Percentiles rank a stretch among this genome's conserved stretches.
Evolutionary conservation across 1,140 invertebrate species (phyloP).

Genomic region (Drosophila tsacasi): DNA sequence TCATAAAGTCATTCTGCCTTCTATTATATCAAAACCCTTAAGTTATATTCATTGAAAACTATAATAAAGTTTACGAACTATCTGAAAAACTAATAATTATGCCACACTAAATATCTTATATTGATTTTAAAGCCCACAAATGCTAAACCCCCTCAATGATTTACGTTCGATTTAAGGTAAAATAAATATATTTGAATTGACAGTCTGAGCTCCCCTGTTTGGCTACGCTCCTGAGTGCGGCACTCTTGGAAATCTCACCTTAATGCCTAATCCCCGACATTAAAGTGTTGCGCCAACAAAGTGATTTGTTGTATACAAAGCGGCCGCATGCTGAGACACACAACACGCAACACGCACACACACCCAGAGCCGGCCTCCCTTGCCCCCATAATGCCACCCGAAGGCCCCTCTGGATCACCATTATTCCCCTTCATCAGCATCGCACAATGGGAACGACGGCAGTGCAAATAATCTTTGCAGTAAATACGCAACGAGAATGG

Average conservation of each 20-base stretch:
- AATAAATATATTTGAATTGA: not conserved
- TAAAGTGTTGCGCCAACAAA: constrained; percentile 82
- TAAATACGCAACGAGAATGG: constrained; percentile 71
- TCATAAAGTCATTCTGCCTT: too few species aligned
- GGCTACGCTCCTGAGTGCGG: not conserved
- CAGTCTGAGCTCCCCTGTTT: not conserved
- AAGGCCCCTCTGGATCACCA: constrained; percentile 23
- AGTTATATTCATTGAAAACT: not conserved
- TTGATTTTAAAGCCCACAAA: not conserved
- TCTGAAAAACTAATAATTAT: too few species aligned
- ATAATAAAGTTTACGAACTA: not conserved
- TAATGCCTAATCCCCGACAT: constrained; percentile 80
- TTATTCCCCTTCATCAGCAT: constrained; percentile 49
- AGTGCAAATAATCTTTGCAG: constrained; percentile 84
- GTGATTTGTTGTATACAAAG: constrained; percentile 81
- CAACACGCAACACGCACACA: constrained; percentile 1
- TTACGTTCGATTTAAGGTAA: not conserved
- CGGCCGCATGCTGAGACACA: constrained; percentile 54
- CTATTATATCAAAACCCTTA: too few species aligned
- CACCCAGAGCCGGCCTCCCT: not conserved
- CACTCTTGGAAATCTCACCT: constrained; percentile 72
- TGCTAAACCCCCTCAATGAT: too few species aligned
- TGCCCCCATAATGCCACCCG: constrained; percentile 6
- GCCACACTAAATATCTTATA: not conserved
- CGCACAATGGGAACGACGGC: constrained; percentile 65